Base-by-base conservation (phyloP, 2,113 vertebrate species). In the Hystrix cristata region DNA sequence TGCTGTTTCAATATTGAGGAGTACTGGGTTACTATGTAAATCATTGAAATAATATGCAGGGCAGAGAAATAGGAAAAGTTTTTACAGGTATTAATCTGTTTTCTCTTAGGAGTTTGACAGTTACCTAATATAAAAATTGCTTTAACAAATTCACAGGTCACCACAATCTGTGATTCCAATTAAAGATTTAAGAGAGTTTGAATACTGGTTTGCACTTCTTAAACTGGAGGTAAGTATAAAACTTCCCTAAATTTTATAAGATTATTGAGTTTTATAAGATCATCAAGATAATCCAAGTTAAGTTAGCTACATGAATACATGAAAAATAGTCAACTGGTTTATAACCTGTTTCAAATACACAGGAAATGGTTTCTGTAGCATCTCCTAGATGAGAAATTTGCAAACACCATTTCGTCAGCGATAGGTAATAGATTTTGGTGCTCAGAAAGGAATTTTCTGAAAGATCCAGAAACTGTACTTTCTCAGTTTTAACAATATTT, bases 311-410 rank as follows among this genome's bases (percentile, higher is more conserved):
- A 43, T 91, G 53, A 90, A 48, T 21, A 60, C 27, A 38, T 34
- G 31, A 87, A 85, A 62, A 95, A 64, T 1, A 90, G n/a, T 59
- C 59, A 85, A 62, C 43, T 90, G 46, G 53, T 87, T 90, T 29
- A n/a, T 19, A 27, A 55, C 27, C 64, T 84, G 43, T 48, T 96
- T 90, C 67, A 94, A 87, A 53, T 46, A 46, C 43, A 64, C 8
- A 82, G 65, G 38, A 72, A 72, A 60, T 82, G 12, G 7, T 57
- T 69, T 79, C 11, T 81, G 81, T 71, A 84, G 71, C 72, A 86
- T 94, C 53, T 95, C 31, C 69, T 72, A 57, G 76, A 95, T 81
- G 25, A 87, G 74, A 95, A 92, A 57, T 51, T 92, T 69, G 71
- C 79, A 80, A 19, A 78, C 29, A 74, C 67, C 48, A 55, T 93